Evolutionary conservation across 2,113 vertebrate species (phyloP).

Genomic region (Rhagologus leucostigma): DNA sequence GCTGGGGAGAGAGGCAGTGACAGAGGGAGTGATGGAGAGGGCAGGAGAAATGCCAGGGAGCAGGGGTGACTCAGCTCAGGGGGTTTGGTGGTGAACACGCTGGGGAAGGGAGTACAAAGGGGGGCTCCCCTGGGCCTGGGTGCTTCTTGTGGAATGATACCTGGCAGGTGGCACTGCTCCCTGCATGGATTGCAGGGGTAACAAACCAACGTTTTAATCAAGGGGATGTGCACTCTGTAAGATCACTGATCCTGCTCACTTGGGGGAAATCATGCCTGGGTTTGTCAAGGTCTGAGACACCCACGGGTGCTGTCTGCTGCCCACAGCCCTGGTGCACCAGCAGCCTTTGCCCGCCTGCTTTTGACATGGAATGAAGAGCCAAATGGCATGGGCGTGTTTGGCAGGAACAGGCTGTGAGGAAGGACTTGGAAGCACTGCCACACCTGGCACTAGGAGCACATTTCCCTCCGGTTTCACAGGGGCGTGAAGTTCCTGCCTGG

Average conservation of each 20-base stretch:
- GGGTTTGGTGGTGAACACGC: rapidly evolving
- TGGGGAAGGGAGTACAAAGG: neutral
- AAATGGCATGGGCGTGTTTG: neutral
- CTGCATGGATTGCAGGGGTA: neutral
- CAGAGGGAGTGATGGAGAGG: neutral
- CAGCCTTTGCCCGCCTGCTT: neutral
- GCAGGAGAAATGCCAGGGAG: neutral
- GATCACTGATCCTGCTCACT: neutral
- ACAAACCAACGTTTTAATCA: neutral
- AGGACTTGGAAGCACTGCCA: neutral
- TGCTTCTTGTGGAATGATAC: neutral
- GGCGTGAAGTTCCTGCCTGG: neutral
- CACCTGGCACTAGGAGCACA: neutral
- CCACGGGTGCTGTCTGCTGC: neutral
- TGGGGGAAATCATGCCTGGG: too few relatives aligned
- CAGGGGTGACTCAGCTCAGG: neutral
- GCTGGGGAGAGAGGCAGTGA: neutral
- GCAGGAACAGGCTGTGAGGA: neutral
- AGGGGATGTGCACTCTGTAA: neutral
- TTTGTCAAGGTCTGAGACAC: neutral
- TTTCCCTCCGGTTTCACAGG: neutral
- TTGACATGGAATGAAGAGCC: neutral
- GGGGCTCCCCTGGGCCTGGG: neutral
- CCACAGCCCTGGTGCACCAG: neutral
- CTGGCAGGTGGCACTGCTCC: neutral